Evolutionary conservation across 1,140 invertebrate species (phyloP), one percentile per base, ranked within the genome.

Genomic region (Drosophila bipectinata): DNA sequence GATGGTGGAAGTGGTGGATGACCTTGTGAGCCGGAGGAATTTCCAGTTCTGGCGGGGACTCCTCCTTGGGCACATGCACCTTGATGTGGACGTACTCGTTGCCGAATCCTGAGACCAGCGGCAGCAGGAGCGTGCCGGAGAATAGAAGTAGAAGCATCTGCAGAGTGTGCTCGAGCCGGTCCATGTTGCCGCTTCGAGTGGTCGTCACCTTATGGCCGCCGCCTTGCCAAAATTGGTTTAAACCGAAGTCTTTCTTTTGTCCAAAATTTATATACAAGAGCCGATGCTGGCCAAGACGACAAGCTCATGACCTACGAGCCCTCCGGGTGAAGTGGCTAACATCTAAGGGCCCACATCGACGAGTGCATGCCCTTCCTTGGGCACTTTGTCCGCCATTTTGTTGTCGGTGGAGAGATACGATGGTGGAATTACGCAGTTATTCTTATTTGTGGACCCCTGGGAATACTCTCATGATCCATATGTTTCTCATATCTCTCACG

Each of bases 171-270:
- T 3, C 9, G 26, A 48, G 48, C 56, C 49, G 37, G 39, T 21
- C 52, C 59, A 53, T 73, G 55, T 72, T 45, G 69, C 45, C 47
- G 47, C 47, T 18, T 67, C 37, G 63, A 67, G 30, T 67, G 64
- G 44, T 69, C 39, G 49, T 74, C 62, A 72, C 49, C 59, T 73
- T 72, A 61, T 72, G 71, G 74, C 57, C 51, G 51, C 77, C 80
- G 71, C 81, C 83, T 82, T 79, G 85, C 67, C 81, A 84, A 90
- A 82, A 82, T 75, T 84, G 68, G 80, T 90, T 90, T 90, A 90
- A 90, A 81, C 85, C 85, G 75, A 74, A 72, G 67, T 82, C 79
- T 74, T 73, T 79, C 74, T 77, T 72, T 85, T 79, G 72, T 90
- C 78, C 78, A 85, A 82, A 85, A 79, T 90, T 85, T 90, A 90